Base-by-base conservation (phyloP, 1,140 invertebrate species). In the Diachasmimorpha longicaudata region DNA sequence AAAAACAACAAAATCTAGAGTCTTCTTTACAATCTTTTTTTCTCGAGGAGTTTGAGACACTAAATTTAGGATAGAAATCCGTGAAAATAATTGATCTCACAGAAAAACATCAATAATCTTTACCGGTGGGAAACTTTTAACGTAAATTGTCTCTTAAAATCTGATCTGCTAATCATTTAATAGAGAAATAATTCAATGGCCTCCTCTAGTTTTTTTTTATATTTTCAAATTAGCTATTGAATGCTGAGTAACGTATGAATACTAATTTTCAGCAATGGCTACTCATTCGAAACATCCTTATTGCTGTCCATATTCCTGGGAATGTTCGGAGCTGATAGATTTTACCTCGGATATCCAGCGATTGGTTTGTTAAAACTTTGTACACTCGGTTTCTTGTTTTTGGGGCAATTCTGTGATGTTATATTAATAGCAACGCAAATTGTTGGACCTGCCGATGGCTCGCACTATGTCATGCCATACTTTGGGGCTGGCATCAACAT, bases 291-390 rank as follows among this genome's bases (percentile, higher is more conserved):
- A 86, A 97, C 95, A 58, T 93, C 98, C 0, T 86, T 99, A 67
- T 85, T 99, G 14, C 90, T 99, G 0, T 99, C 98, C 1, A 95
- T 99, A 58, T 99, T 99, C 84, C 89, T 96, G 58, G 97, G 97
- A 31, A 98, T 98, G 95, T 97, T 99, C 90, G 98, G 98, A n/a
- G 92, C 96, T 14, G 98, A 99, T 87, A 90, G 98, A 78, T 99
- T 99, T 88, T 99, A 99, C 85, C 90, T 99, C 3, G 98, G 98
- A 16, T 99, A 99, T 88, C 96, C 96, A 67, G 98, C 96, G 21
- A 93, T 99, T 77, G 98, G 97, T 0, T 88, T 99, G 63, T 91
- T 98, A 8, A 99, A 99, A 87, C 92, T 99, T 79, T 97, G 96
- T 84, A 99, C 98, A 0, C 89, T 99, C 31, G 98, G 98, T 6